Evolutionary conservation across 2,113 vertebrate species (phyloP).

Genomic region (Toxostoma redivivum): DNA sequence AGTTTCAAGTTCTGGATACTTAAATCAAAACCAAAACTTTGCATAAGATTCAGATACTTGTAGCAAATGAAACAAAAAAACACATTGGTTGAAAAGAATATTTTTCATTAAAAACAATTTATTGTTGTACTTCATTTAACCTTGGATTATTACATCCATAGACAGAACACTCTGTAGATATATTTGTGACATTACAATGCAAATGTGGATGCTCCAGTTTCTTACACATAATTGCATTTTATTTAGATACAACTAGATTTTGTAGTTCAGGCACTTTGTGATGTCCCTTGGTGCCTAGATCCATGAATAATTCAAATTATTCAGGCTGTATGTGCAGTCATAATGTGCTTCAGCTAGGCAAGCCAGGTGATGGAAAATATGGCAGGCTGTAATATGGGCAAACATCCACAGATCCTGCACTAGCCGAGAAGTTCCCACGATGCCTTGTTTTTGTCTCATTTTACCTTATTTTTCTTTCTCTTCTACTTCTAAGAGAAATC

Average conservation of each 20-base stretch:
- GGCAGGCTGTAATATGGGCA: not conserved
- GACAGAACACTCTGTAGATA: not conserved
- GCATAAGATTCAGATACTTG: not conserved
- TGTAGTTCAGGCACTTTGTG: not conserved
- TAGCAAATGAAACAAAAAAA: not conserved
- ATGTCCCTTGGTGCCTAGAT: not conserved
- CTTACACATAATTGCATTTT: not conserved
- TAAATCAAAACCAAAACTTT: not conserved
- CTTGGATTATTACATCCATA: not conserved
- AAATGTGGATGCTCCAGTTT: not conserved
- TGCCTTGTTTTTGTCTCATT: not conserved
- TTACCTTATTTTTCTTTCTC: not conserved
- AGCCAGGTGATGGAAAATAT: not conserved
- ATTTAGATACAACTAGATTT: not conserved
- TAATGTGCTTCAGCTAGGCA: not conserved
- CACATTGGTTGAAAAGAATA: fast-evolving
- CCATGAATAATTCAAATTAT: not conserved
- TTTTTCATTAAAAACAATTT: not conserved
- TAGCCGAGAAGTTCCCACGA: not conserved
- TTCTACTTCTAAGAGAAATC: not conserved
- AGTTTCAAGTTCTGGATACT: not conserved
- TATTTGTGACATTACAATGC: not conserved
- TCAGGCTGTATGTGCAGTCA: not conserved
- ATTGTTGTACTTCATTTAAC: not conserved
- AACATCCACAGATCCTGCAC: not conserved